Conservation (phyloP, 2,888 invertebrate genomes). For the Rhyacophila evoluta region DNA sequence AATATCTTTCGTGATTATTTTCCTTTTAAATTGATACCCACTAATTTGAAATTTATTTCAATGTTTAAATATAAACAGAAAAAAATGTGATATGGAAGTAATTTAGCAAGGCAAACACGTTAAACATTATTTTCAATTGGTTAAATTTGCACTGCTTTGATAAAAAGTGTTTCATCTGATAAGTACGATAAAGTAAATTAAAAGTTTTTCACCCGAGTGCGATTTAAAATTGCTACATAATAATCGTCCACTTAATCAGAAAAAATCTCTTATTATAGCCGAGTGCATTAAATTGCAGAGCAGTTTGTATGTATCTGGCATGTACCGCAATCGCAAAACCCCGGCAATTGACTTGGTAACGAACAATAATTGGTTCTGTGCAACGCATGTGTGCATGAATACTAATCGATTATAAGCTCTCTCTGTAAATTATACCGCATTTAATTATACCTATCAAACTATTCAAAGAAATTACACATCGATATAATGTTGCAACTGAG, state of each 20-base stretch:
- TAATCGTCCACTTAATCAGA: conserved; percentile 11
- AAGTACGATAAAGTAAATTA: not conserved
- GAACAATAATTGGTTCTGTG: conserved; percentile 4
- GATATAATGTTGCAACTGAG: not conserved
- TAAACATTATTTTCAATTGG: no score
- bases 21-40: no score
- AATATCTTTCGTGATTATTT: no score
- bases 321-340: not conserved
- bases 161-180: not conserved
- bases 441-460: not conserved
- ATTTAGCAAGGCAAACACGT: no score
- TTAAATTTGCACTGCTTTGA: not conserved
- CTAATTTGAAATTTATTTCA: no score
- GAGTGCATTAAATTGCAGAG: conserved; percentile 17
- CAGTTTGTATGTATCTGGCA: not conserved
- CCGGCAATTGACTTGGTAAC: conserved; percentile 14
- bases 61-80: no score
- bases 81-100: no score
- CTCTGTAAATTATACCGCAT: not conserved
- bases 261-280: conserved; percentile 2
- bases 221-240: not conserved
- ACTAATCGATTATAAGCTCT: conserved; percentile 19
- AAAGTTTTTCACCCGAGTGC: not conserved
- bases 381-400: conserved; percentile 3
- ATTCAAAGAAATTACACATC: not conserved